Percentiles rank a stretch among this genome's conserved stretches.
These are phyloP conservation scores for Scaptodrosophila latifasciaeformis DNA, from an alignment of 2,888 invertebrate species.

Conservation along the genomic window DNA sequence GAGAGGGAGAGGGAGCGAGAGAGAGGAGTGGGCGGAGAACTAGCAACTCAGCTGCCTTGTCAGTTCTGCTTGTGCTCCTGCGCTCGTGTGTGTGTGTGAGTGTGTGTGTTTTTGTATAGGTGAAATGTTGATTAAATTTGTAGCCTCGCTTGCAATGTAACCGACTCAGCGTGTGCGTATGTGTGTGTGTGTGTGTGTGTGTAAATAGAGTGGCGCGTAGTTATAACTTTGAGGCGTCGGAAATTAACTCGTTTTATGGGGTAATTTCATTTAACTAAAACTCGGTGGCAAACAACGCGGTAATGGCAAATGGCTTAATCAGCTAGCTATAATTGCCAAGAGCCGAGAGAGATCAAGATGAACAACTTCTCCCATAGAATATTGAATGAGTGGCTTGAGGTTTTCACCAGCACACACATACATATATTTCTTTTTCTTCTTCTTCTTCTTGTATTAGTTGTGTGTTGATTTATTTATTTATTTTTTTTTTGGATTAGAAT, in stretches of 20 bases:
- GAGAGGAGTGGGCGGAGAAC: not conserved
- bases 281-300: constrained; percentile 7
- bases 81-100: constrained; percentile 1
- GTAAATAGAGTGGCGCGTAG: no score
- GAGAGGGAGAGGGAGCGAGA: not conserved
- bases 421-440: no score
- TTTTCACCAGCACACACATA: no score
- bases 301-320: constrained; percentile 13
- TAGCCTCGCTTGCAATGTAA: constrained; percentile 38
- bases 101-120: constrained; percentile 10
- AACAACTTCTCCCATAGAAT: no score
- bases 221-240: constrained; percentile 30
- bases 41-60: not conserved
- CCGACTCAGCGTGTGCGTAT: not conserved
- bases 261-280: constrained; percentile 24
- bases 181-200: not conserved
- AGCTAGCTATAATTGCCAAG: not conserved
- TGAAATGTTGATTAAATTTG: constrained; percentile 60
- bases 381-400: no score
- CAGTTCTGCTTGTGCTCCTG: not conserved
- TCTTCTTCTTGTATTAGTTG: no score
- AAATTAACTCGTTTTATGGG: constrained; percentile 63
- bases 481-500: no score
- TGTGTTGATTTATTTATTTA: no score
- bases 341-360: no score